A percentile compares a stretch with the other conserved stretches of the same genome.
Evolutionary conservation across 2,113 vertebrate species (phyloP).

Genomic region (Chascanopsetta lugubris): DNA sequence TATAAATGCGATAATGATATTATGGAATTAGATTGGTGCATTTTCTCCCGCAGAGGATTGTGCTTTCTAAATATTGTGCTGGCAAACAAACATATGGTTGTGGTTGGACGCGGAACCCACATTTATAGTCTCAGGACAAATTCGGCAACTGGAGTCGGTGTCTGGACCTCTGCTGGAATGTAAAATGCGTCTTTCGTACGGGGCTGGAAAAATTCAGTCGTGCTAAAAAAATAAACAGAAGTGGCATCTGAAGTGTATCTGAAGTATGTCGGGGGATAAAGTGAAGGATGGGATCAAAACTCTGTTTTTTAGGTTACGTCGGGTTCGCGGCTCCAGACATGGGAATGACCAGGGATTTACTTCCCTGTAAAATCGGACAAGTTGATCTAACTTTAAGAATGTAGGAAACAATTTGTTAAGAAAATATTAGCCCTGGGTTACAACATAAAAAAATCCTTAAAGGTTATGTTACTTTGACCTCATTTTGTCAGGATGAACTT

Average conservation of each 20-base stretch:
- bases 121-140: conserved; percentile 60
- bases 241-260: conserved; percentile 5
- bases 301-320: neutral
- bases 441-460: too few relatives aligned
- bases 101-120: conserved; percentile 49
- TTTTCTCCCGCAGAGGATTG: conserved; percentile 26
- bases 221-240: conserved; percentile 15
- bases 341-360: neutral
- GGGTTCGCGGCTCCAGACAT: neutral
- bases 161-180: conserved; percentile 53
- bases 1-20: conserved; percentile 68
- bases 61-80: conserved; percentile 58
- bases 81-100: conserved; percentile 65
- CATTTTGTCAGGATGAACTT: too few relatives aligned
- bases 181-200: conserved; percentile 33
- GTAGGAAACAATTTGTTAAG: too few relatives aligned
- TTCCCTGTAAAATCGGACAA: neutral
- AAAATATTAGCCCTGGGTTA: too few relatives aligned
- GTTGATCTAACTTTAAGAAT: neutral
- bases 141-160: conserved; percentile 40
- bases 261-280: conserved; percentile 7
- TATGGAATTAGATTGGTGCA: conserved; percentile 41
- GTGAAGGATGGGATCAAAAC: neutral
- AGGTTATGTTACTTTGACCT: too few relatives aligned
- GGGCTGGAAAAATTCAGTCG: conserved; percentile 19